Evolutionary conservation across 2,797 vertebrate species (phyloP), one percentile per base, ranked within the genome.

Genomic region (Mus spretus): DNA sequence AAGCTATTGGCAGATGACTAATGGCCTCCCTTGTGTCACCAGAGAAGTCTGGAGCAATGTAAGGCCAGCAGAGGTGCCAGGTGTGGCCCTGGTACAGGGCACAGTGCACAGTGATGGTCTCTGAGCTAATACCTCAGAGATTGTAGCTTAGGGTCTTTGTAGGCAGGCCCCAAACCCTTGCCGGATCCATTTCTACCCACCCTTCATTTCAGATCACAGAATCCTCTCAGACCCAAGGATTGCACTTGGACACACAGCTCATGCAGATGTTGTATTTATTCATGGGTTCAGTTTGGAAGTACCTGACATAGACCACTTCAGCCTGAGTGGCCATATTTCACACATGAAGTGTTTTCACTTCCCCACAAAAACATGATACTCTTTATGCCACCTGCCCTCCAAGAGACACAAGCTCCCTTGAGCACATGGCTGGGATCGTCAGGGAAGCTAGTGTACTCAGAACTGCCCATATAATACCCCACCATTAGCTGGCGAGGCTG

Each of bases 371-470:
- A 63, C 12, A 2, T 6, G 0, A 97, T 4, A 15, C 37, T 11
- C 15, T 3, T 81, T 26, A 97, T 3, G 34, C 81, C 94, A 1
- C 34, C 7, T 24, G 0, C 0, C 0, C 0, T 5, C 0, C 2
- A 14, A 1, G 31, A 31, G 12, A 86, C 97, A 2, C 59, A 96
- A 53, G 96, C 0, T 24, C 89, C 95, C 3, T 2, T 55, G 81
- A 97, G 78, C 53, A 92, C 86, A 15, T 90, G 3, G 4, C 0
- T 3, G 0, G 0, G 0, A 0, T 4, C 0, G 0, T 0, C 0
- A 0, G 95, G 83, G 17, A 3, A 74, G 44, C 0, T 24, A 0
- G 0, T 0, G 61, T 85, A 95, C 0, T 0, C 6, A 0, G 0
- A 0, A 1, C 19, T 28, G 0, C 0, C 0, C 0, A 0, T 11